Evolutionary conservation across 2,888 invertebrate genomes (phyloP), one percentile per base, ranked within the genome.

Genomic region (Drosophila quinaria): DNA sequence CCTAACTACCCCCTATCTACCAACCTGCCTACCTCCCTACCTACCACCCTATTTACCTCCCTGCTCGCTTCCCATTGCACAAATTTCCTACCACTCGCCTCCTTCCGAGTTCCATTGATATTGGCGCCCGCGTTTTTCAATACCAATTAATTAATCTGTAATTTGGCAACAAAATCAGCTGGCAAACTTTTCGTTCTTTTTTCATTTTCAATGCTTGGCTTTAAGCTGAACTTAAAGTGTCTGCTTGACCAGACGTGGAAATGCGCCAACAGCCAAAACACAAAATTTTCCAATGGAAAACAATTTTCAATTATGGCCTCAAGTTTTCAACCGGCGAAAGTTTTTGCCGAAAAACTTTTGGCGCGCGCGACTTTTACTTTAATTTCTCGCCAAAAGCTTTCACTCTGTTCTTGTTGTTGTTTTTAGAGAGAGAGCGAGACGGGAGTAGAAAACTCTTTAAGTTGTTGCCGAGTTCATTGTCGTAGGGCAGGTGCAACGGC

Each of bases 141-240:
- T 81, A 81, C 81, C 89, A 90, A 90, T 90, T 90, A 90, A 90
- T 88, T 88, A 90, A 88, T 88, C 86, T 81, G 60, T 47, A 54
- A 59, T 64, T 59, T 66, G 46, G 39, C 50, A 52, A 31, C 42
- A 25, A 31, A 41, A 41, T 22, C 44, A 39, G 44, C 46, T 44
- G 10, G 4, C 15, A 2, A 13, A 29, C 29, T 19, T 29, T n/a
- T 10, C 8, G 13, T 29, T 9, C 5, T n/a, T n/a, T 22, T 11
- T 3, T 2, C 3, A 8, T 52, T 11, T 8, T n/a, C n/a, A n/a
- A 17, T 13, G 11, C 8, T 17, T 13, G 39, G 44, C 62, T 63
- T 63, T 49, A 63, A 63, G 63, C 59, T 49, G 31, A 33, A 11
- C 29, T 61, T 46, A 37, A 60, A 44, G 44, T n/a, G 44, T 37